Evolutionary conservation across 2,113 vertebrate genomes (phyloP).

Genomic region (Osmerus eperlanus): DNA sequence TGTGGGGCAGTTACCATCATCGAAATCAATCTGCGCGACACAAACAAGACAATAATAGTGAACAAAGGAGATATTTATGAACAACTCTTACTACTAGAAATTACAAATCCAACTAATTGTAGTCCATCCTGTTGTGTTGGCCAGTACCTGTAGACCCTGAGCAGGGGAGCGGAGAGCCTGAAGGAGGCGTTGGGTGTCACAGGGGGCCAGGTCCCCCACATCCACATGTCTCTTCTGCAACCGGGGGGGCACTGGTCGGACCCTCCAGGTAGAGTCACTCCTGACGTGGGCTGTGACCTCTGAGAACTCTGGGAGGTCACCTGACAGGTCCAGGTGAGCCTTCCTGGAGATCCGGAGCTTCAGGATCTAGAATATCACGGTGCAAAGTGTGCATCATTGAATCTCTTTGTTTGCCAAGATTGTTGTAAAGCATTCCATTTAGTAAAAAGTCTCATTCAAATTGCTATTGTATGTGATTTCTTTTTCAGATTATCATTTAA

Average conservation of each 20-base stretch:
- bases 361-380: constrained; percentile 55
- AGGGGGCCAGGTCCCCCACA: constrained; percentile 73
- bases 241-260: constrained; percentile 66
- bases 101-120: not conserved
- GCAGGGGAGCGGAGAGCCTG: constrained; percentile 67
- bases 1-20: constrained; percentile 77
- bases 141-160: constrained; percentile 73
- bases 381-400: too few species aligned
- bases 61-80: not conserved
- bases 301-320: constrained; percentile 67
- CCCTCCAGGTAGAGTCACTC: constrained; percentile 67
- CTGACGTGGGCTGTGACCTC: constrained; percentile 59
- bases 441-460: too few species aligned
- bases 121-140: not conserved
- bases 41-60: not conserved
- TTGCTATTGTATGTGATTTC: too few species aligned
- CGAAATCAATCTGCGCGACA: constrained; percentile 73
- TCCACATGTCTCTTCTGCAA: constrained; percentile 74
- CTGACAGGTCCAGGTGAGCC: constrained; percentile 66
- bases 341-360: constrained; percentile 65
- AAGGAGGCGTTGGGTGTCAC: constrained; percentile 65
- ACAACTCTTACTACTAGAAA: not conserved
- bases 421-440: too few species aligned
- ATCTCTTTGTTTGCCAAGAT: too few species aligned
- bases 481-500: too few species aligned